A percentile compares a stretch with the other conserved stretches of the same genome.
phyloP scores from a whole-genome alignment of 2,797 vertebrate species.

The Pteropus rufus region DNA sequence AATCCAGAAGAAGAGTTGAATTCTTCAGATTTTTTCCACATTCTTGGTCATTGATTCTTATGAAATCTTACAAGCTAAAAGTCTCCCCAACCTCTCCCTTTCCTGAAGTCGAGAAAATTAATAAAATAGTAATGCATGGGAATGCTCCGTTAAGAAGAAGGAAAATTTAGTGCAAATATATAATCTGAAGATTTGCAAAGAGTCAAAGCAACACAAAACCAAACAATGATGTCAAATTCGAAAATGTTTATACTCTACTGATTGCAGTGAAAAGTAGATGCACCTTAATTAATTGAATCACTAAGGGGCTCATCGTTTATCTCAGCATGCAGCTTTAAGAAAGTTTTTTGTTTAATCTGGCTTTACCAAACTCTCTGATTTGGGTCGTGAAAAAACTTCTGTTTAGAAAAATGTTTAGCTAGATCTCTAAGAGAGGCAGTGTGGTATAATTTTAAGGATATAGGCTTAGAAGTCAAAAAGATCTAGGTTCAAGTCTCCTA shows the following conservation, averaged over 20 bases:
- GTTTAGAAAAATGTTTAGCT: not conserved
- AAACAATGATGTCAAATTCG: not conserved
- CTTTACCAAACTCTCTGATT: not conserved
- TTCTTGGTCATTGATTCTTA: conserved; percentile 42
- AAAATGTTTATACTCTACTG: not conserved
- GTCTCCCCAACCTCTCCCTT: not conserved
- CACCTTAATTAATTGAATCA: conserved; percentile 37
- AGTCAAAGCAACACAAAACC: not conserved
- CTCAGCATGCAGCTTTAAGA: not conserved
- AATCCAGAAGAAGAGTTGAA: conserved; percentile 8
- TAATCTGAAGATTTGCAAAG: not conserved
- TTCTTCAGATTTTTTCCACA: not conserved
- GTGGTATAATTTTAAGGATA: not conserved
- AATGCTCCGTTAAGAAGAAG: not conserved
- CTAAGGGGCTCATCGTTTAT: not conserved
- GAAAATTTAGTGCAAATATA: not conserved
- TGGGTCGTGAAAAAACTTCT: not conserved
- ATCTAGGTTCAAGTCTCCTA: not conserved
- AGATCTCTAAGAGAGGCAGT: not conserved
- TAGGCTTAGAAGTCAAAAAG: not conserved
- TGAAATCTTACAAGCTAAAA: conserved; percentile 25
- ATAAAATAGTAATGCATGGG: not conserved
- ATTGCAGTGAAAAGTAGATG: not conserved
- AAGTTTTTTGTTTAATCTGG: not conserved
- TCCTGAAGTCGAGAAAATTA: conserved; percentile 41